phyloP scores from a whole-genome alignment of 2,113 vertebrate genomes.

The Pseudopipra pipra region DNA sequence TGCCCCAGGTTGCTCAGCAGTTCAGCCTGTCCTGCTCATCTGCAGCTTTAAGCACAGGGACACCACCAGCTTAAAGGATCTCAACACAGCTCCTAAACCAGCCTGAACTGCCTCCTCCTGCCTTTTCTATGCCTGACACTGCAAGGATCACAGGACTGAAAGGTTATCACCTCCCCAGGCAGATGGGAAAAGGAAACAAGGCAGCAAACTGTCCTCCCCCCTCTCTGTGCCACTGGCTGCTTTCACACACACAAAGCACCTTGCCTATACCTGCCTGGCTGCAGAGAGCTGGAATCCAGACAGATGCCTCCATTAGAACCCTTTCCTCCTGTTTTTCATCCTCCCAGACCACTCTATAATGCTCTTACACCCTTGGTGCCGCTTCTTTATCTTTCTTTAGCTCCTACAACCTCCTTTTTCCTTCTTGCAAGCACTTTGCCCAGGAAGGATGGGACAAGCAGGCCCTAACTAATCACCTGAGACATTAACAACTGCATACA shows the following conservation, averaged over 20 bases:
- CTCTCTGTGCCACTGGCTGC: background rate
- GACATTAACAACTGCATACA: background rate
- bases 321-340: background rate
- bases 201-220: background rate
- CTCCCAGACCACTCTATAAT: background rate
- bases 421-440: background rate
- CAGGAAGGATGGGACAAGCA: background rate
- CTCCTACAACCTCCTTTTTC: background rate
- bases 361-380: accelerated
- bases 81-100: accelerated
- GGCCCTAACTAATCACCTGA: background rate
- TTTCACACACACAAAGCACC: background rate
- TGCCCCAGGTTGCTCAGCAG: background rate
- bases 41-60: background rate
- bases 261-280: background rate
- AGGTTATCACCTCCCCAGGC: accelerated
- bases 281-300: background rate
- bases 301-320: background rate
- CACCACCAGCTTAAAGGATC: background rate
- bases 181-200: accelerated
- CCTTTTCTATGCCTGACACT: accelerated
- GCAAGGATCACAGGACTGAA: accelerated
- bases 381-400: background rate
- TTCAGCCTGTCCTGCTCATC: background rate
- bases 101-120: background rate